Conservation (phyloP, 92 coral and sea anemone genomes). For the Porites rus region DNA sequence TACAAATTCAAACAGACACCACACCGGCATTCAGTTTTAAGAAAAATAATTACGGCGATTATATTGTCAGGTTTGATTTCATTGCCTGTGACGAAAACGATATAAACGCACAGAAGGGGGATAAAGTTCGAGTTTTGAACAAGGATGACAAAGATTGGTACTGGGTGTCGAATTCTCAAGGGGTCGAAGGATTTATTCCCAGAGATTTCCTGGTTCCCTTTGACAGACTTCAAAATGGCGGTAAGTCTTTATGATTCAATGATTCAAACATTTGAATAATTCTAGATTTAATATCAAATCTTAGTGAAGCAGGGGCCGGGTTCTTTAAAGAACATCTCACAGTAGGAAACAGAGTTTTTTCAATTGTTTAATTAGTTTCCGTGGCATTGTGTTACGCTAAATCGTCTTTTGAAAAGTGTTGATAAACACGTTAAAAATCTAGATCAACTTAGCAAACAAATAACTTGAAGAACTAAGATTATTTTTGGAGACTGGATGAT, state of each 20-base stretch:
- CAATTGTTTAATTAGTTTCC: not conserved
- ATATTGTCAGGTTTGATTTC: conserved; percentile 83
- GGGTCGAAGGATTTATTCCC: conserved; percentile 91
- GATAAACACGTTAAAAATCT: conserved; percentile 7
- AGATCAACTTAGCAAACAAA: conserved; percentile 21
- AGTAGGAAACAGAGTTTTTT: not conserved
- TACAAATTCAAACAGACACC: conserved; percentile 53
- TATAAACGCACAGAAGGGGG: conserved; percentile 82
- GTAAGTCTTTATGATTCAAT: conserved; percentile 47
- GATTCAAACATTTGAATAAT: conserved; percentile 11
- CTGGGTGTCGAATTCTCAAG: conserved; percentile 80
- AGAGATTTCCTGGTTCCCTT: conserved; percentile 79
- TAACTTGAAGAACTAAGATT: not conserved
- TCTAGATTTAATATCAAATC: not conserved
- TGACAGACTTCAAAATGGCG: conserved; percentile 61
- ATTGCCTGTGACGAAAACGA: conserved; percentile 93
- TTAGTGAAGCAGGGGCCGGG: not conserved
- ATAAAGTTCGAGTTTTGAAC: conserved; percentile 81
- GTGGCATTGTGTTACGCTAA: conserved; percentile 1
- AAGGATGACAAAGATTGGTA: conserved; percentile 96
- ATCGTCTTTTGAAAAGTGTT: conserved; percentile 16
- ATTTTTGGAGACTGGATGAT: not conserved
- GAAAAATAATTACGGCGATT: conserved; percentile 86
- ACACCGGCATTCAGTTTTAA: conserved; percentile 66
- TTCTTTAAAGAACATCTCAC: not conserved